phyloP scores from a whole-genome alignment of 64 coral and sea anemone genomes.

The Trachythela sp. region DNA sequence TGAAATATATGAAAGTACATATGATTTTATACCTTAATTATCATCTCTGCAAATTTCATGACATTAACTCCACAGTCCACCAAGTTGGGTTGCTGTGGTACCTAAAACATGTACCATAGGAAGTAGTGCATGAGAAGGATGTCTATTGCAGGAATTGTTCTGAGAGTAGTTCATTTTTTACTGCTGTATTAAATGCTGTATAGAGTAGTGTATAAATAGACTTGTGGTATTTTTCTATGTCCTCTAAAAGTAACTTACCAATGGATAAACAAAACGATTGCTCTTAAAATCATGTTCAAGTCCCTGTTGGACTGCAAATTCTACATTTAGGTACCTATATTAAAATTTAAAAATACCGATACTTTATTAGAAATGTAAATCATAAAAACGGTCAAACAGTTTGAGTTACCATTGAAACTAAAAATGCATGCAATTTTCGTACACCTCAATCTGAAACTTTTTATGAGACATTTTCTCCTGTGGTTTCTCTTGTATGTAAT shows the following conservation, averaged over 20 bases:
- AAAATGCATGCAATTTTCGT: no score
- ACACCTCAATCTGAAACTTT: no score
- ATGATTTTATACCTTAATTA: constrained; percentile 1
- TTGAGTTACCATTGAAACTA: no score
- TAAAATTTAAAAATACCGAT: no score
- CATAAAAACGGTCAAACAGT: no score
- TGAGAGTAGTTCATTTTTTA: no score
- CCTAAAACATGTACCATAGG: neutral
- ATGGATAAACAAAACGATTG: neutral
- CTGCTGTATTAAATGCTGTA: no score
- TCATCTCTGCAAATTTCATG: neutral
- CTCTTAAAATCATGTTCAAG: neutral
- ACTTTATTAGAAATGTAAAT: no score
- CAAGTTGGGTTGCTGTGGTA: constrained; percentile 7
- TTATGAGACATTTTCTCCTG: no score
- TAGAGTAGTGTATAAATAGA: no score
- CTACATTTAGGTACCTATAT: neutral
- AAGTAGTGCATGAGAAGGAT: neutral
- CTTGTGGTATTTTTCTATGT: neutral
- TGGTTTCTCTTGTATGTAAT: no score
- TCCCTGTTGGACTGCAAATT: neutral
- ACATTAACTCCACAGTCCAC: neutral
- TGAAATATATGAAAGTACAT: no score
- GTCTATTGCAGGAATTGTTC: neutral
- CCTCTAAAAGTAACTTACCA: neutral